These are phyloP conservation scores for Eufriesea mexicana DNA, from an alignment of 1,140 invertebrate species.

Conservation along the genomic window DNA sequence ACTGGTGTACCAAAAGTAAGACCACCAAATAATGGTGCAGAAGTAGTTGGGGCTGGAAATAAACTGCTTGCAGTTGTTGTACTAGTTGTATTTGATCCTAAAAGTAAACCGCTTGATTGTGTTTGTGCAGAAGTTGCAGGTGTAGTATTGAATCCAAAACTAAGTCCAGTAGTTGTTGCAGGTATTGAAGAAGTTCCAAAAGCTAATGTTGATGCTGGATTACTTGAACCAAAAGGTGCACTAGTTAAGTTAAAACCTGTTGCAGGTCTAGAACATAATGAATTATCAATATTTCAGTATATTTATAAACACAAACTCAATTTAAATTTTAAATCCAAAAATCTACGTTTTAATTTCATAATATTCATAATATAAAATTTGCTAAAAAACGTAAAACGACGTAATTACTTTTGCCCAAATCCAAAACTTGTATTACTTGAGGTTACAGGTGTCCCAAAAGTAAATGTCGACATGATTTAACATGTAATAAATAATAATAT, in stretches of 20 bases:
- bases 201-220: conserved; percentile 53
- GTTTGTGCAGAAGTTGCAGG: conserved; percentile 47
- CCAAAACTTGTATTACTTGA: conserved; percentile 67
- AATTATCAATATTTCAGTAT: neutral
- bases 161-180: conserved; percentile 60
- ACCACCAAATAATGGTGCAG: conserved; percentile 51
- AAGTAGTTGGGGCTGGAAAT: conserved; percentile 59
- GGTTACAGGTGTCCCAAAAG: conserved; percentile 73
- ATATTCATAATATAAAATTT: neutral
- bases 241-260: conserved; percentile 62
- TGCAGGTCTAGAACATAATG: conserved; percentile 54
- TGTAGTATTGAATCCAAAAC: conserved; percentile 72
- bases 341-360: conserved; percentile 8
- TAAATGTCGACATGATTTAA: conserved; percentile 57
- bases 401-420: conserved; percentile 71
- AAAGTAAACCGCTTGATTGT: conserved; percentile 32
- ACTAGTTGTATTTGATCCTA: conserved; percentile 58
- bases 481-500: neutral
- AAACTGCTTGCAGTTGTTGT: conserved; percentile 61
- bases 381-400: neutral
- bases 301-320: neutral
- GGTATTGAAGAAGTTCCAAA: conserved; percentile 59
- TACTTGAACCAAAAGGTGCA: conserved; percentile 63
- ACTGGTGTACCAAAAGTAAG: conserved; percentile 68
- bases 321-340: neutral